These are phyloP conservation scores for Brachyopa scutellaris DNA, from an alignment of 2,888 invertebrate genomes.

Conservation along the genomic window DNA sequence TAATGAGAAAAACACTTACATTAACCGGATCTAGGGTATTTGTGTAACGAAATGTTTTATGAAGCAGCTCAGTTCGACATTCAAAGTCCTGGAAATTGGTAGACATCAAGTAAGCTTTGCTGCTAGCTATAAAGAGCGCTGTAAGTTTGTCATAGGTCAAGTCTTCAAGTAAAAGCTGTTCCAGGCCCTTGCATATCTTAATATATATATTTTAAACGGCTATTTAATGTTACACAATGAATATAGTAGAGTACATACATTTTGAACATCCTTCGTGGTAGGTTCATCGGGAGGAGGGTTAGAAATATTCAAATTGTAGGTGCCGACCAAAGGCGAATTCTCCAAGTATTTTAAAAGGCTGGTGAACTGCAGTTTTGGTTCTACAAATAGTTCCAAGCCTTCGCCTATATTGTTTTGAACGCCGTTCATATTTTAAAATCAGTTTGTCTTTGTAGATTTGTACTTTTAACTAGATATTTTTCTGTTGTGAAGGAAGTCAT, in stretches of 20 bases:
- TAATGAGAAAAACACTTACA: constrained; percentile 55
- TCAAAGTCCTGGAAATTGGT: constrained; percentile 62
- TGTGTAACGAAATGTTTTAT: constrained; percentile 74
- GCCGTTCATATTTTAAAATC: constrained; percentile 16
- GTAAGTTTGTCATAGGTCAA: constrained; percentile 74
- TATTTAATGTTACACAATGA: not conserved
- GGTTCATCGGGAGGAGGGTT: not conserved
- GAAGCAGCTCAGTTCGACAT: constrained; percentile 74
- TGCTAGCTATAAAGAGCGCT: constrained; percentile 73
- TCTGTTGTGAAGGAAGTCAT: constrained; percentile 1
- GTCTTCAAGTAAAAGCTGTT: constrained; percentile 69
- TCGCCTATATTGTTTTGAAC: not conserved
- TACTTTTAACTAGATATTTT: not conserved
- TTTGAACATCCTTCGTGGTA: constrained; percentile 20
- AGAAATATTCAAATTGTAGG: too few relatives aligned
- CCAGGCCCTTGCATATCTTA: constrained; percentile 79
- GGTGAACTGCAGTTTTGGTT: constrained; percentile 7
- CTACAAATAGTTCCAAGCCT: constrained; percentile 23
- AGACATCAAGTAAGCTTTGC: constrained; percentile 48
- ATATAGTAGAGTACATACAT: constrained; percentile 1
- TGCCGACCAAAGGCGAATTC: constrained; percentile 29
- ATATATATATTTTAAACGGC: constrained; percentile 83
- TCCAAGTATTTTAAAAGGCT: constrained; percentile 37
- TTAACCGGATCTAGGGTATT: constrained; percentile 75
- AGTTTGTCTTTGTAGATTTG: not conserved